Evolutionary conservation across 2,888 invertebrate species (phyloP), one percentile per base, ranked within the genome.

Genomic region (Epistrophella euchroma): DNA sequence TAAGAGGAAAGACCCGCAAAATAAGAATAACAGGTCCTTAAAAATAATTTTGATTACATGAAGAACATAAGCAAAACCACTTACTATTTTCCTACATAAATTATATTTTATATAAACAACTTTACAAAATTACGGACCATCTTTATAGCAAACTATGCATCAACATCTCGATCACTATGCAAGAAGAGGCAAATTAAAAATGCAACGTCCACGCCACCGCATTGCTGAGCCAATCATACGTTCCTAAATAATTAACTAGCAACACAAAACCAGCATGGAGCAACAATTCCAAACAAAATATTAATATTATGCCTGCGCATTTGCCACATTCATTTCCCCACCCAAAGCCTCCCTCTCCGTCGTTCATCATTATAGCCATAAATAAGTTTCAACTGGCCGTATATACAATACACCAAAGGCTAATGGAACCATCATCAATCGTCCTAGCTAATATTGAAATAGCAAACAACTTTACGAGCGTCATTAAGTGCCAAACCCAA

Each of bases 401-500:
- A 25, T 47, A 43, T 62, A 11, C 37, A 22, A 60, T 68, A 68
- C 68, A 52, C 45, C 47, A 66, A 81, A 70, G 75, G 58, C 73
- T 83, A 70, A 78, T 74, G 78, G 47, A 62, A 74, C 62, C 78
- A 70, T 74, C 78, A 73, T 83, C 73, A 83, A 78, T 83, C 73
- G 78, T 73, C 73, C 78, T 78, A 55, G 83, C 78, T 72, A 56
- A 56, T 73, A 73, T 85, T 81, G 76, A 81, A 68, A 76, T 76
- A 81, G 72, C 85, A 80, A 85, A 73, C 81, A 81, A 73, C 73
- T 81, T 81, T 72, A 77, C 81, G 68, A 76, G 72, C 71, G 73
- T 73, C 76, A 81, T 85, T 85, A 81, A 85, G 76, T 68, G 85
- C 85, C 85, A 70, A 81, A 85, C 85, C 85, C 85, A 76, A 85